Conservation (phyloP, 2,888 invertebrate genomes). For the Spisula solida region DNA sequence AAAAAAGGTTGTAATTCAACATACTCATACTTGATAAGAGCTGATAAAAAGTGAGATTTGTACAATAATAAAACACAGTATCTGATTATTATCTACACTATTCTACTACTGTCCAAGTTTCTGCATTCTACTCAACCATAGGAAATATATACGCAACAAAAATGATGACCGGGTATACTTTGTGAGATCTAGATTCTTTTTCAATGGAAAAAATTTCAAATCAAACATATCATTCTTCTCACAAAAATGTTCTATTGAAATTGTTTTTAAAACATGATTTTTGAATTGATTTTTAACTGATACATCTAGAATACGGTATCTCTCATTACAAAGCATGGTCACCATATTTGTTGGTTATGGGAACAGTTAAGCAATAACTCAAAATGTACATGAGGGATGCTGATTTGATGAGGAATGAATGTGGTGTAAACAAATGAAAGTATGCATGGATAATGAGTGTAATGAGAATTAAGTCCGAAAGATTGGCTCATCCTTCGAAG, state of each 20-base stretch:
- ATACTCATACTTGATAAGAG: neutral
- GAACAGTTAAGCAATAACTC: conserved; percentile 14
- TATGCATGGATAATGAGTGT: conserved; percentile 42
- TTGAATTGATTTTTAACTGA: neutral
- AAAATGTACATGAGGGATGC: conserved; percentile 40
- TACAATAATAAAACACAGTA: neutral
- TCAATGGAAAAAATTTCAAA: too few relatives aligned
- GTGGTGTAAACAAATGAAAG: conserved; percentile 41
- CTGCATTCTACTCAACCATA: conserved; percentile 45
- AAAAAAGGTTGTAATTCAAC: too few relatives aligned
- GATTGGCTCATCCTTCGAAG: neutral
- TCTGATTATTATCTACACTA: conserved; percentile 28
- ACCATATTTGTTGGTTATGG: conserved; percentile 26
- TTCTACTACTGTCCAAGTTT: conserved; percentile 46
- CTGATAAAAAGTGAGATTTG: neutral
- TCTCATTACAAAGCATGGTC: conserved; percentile 15
- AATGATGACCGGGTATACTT: conserved; percentile 25
- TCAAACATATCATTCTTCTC: too few relatives aligned
- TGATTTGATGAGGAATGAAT: conserved; percentile 31
- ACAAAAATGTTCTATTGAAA: too few relatives aligned
- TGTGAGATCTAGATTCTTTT: neutral
- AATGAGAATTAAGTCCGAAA: conserved; percentile 15
- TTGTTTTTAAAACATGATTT: too few relatives aligned
- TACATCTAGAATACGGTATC: neutral
- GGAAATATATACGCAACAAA: conserved; percentile 19